Conservation (phyloP, 2,888 invertebrate genomes). For the Germaria angustata region DNA sequence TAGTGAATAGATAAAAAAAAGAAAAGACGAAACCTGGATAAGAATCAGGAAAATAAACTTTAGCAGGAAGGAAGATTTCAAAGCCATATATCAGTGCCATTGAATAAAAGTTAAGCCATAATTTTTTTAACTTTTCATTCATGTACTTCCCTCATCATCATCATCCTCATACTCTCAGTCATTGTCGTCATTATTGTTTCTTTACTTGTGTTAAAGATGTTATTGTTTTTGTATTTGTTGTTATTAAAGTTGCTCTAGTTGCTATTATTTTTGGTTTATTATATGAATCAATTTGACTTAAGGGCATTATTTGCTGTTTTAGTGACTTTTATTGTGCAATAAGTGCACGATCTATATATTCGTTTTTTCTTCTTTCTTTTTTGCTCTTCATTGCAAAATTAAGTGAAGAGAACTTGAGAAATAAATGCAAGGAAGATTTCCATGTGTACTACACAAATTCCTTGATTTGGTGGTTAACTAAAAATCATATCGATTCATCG, state of each 20-base stretch:
- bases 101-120: slow-evolving; percentile 44
- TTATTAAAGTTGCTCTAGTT: slow-evolving; percentile 14
- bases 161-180: slow-evolving; percentile 32
- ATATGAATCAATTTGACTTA: slow-evolving; percentile 63
- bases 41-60: slow-evolving; percentile 18
- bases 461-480: background rate
- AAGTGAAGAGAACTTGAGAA: background rate
- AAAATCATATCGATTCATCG: slow-evolving; percentile 30
- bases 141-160: slow-evolving; percentile 25
- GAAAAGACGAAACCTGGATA: slow-evolving; percentile 2
- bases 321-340: slow-evolving; percentile 66
- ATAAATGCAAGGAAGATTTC: background rate
- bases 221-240: background rate
- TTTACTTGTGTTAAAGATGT: slow-evolving; percentile 14
- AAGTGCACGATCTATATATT: slow-evolving; percentile 58
- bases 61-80: slow-evolving; percentile 32
- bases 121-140: slow-evolving; percentile 49
- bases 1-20: background rate
- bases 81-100: slow-evolving; percentile 61
- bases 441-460: background rate
- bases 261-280: slow-evolving; percentile 52
- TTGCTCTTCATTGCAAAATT: background rate
- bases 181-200: slow-evolving; percentile 47
- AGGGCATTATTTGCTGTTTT: slow-evolving; percentile 63
- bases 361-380: background rate